These are phyloP conservation scores for Neogale vison DNA, from an alignment of 2,113 vertebrate species.

Conservation along the genomic window DNA sequence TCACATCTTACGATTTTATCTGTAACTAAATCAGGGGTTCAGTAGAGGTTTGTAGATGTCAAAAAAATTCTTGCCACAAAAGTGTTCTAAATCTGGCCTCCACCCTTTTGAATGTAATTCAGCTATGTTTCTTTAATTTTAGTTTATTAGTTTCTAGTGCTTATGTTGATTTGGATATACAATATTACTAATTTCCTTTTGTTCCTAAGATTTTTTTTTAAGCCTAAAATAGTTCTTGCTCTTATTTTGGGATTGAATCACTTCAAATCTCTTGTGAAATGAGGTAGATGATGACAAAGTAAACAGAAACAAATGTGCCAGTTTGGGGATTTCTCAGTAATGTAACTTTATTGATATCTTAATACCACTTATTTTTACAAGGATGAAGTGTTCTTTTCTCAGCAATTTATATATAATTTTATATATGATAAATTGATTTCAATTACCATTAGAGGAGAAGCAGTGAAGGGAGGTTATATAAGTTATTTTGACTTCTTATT, in stretches of 20 bases:
- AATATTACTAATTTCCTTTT: neutral
- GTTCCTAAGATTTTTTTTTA: neutral
- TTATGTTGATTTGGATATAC: neutral
- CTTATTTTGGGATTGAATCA: neutral
- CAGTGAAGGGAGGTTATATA: neutral
- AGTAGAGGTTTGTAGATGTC: neutral
- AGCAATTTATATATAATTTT: neutral
- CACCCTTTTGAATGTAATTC: neutral
- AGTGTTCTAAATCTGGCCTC: neutral
- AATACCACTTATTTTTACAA: neutral
- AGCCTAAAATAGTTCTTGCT: neutral
- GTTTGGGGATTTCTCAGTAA: neutral
- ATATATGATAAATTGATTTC: neutral
- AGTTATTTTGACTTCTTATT: conserved; percentile 21
- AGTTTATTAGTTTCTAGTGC: neutral
- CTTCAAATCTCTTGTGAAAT: neutral
- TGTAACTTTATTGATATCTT: neutral
- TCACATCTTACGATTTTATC: neutral
- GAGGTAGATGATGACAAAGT: neutral
- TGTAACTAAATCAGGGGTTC: neutral
- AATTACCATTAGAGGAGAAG: neutral
- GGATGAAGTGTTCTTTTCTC: neutral
- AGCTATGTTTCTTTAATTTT: neutral
- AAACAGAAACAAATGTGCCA: neutral
- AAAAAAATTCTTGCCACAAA: neutral